phyloP scores from a whole-genome alignment of 37 sponge, comb jelly and placozoan species.

The Crambe crambe region DNA sequence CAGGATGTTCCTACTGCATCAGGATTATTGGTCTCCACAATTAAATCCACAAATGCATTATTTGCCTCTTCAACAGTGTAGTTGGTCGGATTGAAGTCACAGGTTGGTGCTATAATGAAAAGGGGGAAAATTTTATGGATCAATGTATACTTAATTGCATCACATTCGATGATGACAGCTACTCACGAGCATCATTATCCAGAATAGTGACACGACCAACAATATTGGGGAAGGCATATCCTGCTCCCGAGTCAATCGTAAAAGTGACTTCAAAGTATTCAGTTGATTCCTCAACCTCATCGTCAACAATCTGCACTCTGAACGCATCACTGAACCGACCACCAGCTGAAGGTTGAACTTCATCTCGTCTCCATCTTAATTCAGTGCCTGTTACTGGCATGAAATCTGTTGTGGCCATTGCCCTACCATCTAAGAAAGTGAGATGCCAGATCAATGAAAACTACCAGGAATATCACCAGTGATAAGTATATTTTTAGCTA shows the following conservation, averaged over 20 bases:
- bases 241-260: background rate
- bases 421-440: background rate
- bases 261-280: background rate
- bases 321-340: background rate
- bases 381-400: background rate
- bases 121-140: background rate
- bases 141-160: no score
- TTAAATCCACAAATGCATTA: background rate
- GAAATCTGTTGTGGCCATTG: background rate
- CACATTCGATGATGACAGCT: no score
- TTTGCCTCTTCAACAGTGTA: background rate
- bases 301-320: background rate
- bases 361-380: background rate
- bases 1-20: background rate
- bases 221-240: background rate
- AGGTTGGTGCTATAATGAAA: background rate
- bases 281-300: background rate
- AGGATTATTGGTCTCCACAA: background rate
- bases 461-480: no score
- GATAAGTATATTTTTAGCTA: no score
- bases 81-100: background rate
- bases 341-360: background rate
- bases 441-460: background rate
- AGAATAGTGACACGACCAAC: background rate
- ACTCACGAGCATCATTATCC: slow-evolving; percentile 3